Conservation (phyloP, 2,113 vertebrate genomes). For the Neodontobutis hainanensis region DNA sequence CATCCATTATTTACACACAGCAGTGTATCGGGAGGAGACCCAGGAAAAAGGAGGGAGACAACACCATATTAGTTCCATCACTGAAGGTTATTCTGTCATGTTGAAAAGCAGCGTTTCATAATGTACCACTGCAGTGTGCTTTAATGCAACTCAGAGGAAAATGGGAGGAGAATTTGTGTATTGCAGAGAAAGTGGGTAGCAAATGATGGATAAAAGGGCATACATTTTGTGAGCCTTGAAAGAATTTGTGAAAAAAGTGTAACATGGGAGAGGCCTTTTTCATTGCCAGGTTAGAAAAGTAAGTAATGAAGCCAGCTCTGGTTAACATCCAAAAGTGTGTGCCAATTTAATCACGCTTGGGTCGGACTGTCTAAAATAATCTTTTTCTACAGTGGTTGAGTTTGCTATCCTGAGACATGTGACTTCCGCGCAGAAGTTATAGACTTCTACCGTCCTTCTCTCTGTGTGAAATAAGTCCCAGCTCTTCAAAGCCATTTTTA, state of each 20-base stretch:
- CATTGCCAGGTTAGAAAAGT: no score
- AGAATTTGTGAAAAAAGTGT: neutral
- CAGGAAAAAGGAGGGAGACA: slow-evolving; percentile 20
- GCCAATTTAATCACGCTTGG: no score
- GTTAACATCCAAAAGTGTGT: no score
- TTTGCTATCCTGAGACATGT: no score
- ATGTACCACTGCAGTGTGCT: slow-evolving; percentile 29
- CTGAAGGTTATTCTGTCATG: slow-evolving; percentile 49
- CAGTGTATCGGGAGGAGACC: slow-evolving; percentile 19
- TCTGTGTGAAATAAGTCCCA: no score
- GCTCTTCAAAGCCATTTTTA: no score
- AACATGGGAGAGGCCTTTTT: no score
- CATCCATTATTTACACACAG: slow-evolving; percentile 57
- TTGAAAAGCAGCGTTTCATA: slow-evolving; percentile 35
- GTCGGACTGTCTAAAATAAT: no score
- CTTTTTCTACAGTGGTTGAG: no score
- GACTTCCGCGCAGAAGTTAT: no score
- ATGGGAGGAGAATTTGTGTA: slow-evolving; percentile 16
- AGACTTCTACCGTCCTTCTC: no score
- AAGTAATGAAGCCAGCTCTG: no score
- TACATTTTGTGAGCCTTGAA: slow-evolving; percentile 18
- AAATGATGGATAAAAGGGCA: slow-evolving; percentile 31
- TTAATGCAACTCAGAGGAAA: slow-evolving; percentile 34
- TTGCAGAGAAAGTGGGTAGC: slow-evolving; percentile 1
- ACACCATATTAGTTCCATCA: slow-evolving; percentile 53